A percentile compares a stretch with the other conserved stretches of the same genome.
phyloP scores from a whole-genome alignment of 2,888 invertebrate genomes.

The Cephus pulcher region DNA sequence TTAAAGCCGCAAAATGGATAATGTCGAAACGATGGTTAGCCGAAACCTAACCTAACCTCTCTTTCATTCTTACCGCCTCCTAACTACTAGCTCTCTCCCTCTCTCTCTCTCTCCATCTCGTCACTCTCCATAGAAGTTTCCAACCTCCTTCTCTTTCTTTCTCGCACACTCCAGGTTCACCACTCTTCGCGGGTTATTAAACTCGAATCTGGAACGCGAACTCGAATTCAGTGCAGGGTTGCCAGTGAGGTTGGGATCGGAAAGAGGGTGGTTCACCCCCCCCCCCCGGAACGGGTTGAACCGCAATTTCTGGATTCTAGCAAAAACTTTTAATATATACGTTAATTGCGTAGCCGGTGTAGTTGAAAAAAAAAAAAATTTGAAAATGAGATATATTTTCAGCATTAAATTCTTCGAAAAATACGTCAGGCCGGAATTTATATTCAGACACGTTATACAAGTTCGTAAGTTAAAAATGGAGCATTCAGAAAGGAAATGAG shows the following conservation, averaged over 20 bases:
- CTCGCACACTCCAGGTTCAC: conserved; percentile 2
- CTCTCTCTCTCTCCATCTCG: background rate
- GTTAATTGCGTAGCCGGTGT: background rate
- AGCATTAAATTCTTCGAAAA: background rate
- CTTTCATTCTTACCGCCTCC: background rate
- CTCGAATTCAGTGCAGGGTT: conserved; percentile 20
- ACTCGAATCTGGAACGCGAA: conserved; percentile 36
- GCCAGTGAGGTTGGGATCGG: background rate
- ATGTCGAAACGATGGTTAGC: conserved; percentile 35
- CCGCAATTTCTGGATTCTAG: background rate
- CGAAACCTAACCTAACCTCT: background rate
- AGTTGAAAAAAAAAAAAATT: background rate
- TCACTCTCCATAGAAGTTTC: background rate
- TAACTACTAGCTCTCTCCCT: background rate
- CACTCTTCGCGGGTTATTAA: conserved; percentile 41
- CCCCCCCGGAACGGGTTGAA: background rate
- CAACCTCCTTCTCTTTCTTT: background rate
- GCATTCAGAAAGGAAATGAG: background rate
- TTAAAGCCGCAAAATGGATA: conserved; percentile 36
- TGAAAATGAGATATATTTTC: background rate
- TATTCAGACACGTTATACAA: background rate
- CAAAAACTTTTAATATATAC: conserved; percentile 4
- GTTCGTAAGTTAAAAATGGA: background rate
- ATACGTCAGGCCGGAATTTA: background rate
- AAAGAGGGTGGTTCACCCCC: background rate